These are phyloP conservation scores for Paracanthobrama guichenoti DNA, from an alignment of 2,113 vertebrate species.

Conservation along the genomic window DNA sequence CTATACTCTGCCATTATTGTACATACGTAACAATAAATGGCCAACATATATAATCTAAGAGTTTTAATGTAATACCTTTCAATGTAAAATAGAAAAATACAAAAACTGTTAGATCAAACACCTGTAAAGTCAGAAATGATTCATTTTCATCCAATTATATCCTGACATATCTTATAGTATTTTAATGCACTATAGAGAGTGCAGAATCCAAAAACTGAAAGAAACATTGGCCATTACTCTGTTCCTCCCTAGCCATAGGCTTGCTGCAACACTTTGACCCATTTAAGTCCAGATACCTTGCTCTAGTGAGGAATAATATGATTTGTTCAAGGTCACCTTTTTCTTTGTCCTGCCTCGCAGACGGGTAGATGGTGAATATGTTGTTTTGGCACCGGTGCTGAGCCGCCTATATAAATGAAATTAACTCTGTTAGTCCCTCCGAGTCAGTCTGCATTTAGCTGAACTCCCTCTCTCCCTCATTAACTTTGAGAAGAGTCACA, in stretches of 20 bases:
- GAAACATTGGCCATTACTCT: background rate
- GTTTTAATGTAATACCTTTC: too few species aligned
- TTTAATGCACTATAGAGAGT: background rate
- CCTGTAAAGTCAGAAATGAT: too few species aligned
- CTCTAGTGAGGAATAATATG: conserved; percentile 37
- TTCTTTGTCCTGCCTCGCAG: conserved; percentile 46
- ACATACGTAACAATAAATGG: too few species aligned
- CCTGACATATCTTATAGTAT: background rate
- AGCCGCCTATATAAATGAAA: conserved; percentile 61
- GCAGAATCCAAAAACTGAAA: background rate
- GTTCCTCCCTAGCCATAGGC: background rate
- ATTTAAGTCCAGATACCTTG: conserved; percentile 39
- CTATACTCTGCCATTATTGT: too few species aligned
- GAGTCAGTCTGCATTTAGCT: conserved; percentile 57
- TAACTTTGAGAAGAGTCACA: conserved; percentile 54
- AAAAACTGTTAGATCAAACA: too few species aligned
- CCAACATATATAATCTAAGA: too few species aligned
- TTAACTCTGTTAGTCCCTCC: conserved; percentile 51
- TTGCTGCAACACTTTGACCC: conserved; percentile 30
- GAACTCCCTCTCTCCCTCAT: conserved; percentile 60
- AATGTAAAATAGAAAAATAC: too few species aligned
- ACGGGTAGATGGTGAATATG: conserved; percentile 33
- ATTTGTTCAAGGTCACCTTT: conserved; percentile 58
- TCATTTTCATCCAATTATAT: background rate
- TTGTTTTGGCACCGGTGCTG: conserved; percentile 48